Evolutionary conservation across 2,797 vertebrate species (phyloP).

Genomic region (Muscicapa comitata): DNA sequence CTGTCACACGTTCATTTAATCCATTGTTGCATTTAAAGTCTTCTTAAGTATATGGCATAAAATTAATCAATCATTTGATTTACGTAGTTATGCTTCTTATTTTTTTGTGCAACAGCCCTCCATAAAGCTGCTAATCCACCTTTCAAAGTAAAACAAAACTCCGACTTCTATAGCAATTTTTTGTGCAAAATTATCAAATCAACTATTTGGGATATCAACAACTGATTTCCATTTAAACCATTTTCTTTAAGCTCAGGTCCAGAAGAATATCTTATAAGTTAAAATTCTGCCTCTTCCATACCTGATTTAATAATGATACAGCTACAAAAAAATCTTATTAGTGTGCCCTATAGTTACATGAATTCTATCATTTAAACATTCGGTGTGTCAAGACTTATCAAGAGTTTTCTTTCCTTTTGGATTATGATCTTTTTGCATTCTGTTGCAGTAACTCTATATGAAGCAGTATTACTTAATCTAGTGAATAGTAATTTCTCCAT

Average conservation of each 20-base stretch:
- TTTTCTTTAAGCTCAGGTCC: background rate
- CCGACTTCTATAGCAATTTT: background rate
- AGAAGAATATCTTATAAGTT: background rate
- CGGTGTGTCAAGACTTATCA: background rate
- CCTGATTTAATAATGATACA: background rate
- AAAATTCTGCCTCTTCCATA: background rate
- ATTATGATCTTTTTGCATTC: background rate
- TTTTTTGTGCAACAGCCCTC: background rate
- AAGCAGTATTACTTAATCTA: background rate
- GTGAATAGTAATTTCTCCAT: background rate
- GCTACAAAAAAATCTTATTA: background rate
- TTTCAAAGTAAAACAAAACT: background rate
- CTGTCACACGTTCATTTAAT: background rate
- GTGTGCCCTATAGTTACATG: background rate
- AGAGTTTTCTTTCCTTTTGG: background rate
- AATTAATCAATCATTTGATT: background rate
- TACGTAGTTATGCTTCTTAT: background rate
- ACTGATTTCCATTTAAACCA: background rate
- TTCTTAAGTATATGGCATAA: background rate
- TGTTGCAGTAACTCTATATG: background rate
- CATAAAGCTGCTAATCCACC: background rate
- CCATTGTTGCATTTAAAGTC: background rate
- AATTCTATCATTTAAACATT: background rate
- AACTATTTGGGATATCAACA: background rate
- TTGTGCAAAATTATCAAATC: background rate